phyloP scores from a whole-genome alignment of 2,888 invertebrate genomes.

The Dione juno region DNA sequence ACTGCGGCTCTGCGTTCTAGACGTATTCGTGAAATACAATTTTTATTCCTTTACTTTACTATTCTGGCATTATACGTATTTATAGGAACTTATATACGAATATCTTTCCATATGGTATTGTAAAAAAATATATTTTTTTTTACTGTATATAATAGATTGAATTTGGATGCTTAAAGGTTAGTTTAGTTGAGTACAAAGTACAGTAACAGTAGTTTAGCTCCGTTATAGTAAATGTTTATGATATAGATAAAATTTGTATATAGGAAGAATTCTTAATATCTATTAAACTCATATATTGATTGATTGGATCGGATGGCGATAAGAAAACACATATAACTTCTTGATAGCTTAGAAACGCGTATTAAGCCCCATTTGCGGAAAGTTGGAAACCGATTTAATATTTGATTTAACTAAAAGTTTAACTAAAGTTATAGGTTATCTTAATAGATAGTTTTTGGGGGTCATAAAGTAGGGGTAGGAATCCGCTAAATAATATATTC shows the following conservation, averaged over 20 bases:
- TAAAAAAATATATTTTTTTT: too few species aligned
- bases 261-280: background rate
- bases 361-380: background rate
- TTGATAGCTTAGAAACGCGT: background rate
- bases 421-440: background rate
- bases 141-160: too few species aligned
- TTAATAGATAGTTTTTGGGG: background rate
- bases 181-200: background rate
- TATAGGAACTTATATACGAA: background rate
- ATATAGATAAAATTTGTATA: background rate
- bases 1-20: conserved; percentile 41
- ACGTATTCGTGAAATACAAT: conserved; percentile 41
- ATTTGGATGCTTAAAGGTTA: too few species aligned
- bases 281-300: background rate
- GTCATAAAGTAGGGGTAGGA: too few species aligned
- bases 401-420: background rate
- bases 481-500: too few species aligned
- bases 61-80: conserved; percentile 6
- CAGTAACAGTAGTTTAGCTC: too few species aligned
- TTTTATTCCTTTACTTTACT: conserved; percentile 33
- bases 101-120: background rate
- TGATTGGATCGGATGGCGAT: background rate
- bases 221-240: background rate
- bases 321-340: background rate
- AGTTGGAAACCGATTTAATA: background rate